These are phyloP conservation scores for Smutsia temminckii DNA, from an alignment of 2,797 vertebrate genomes.

Conservation along the genomic window DNA sequence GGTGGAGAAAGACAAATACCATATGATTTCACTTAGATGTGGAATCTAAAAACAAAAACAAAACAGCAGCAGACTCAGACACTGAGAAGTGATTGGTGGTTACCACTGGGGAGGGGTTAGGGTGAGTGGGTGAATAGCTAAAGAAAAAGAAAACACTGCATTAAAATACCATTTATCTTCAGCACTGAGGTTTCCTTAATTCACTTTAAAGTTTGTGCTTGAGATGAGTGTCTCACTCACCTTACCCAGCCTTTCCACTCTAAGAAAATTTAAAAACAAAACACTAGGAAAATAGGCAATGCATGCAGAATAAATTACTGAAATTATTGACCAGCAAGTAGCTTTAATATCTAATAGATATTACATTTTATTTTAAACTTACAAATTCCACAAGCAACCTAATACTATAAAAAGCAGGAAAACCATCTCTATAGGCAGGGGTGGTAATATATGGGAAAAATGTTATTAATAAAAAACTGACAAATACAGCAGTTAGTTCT, in stretches of 20 bases:
- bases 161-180: background rate
- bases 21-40: too few relatives aligned
- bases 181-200: background rate
- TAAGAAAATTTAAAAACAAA: conserved; percentile 20
- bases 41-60: too few relatives aligned
- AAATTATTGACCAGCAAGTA: background rate
- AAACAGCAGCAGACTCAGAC: too few relatives aligned
- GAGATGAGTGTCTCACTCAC: background rate
- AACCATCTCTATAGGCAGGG: background rate
- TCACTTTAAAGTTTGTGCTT: background rate
- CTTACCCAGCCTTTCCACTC: background rate
- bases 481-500: background rate
- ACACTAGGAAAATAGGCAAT: background rate
- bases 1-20: too few relatives aligned
- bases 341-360: background rate
- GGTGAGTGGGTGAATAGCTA: too few relatives aligned
- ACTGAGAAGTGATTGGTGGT: too few relatives aligned
- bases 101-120: too few relatives aligned
- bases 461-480: background rate
- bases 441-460: background rate
- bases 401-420: background rate
- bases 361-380: background rate
- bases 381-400: background rate
- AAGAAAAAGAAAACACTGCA: background rate
- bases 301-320: background rate